Evolutionary conservation across 2,888 invertebrate species (phyloP), one percentile per base, ranked within the genome.

Genomic region (Tetropium fuscum): DNA sequence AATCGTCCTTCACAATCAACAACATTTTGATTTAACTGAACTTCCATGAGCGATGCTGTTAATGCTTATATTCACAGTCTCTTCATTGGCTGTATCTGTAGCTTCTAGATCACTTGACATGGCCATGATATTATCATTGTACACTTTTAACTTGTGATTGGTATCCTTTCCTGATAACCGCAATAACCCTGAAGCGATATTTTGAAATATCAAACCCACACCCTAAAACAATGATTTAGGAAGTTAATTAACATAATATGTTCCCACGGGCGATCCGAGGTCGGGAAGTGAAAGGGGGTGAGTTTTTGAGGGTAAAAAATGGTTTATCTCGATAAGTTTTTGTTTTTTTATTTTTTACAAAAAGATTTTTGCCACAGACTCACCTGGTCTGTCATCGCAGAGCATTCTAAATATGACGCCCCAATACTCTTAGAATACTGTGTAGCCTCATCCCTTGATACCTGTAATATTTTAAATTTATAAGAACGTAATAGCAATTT

Each of bases 391-490:
- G 88, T 86, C 63, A 92, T 82, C 0, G 94, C 95, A 0, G 95
- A 95, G 0, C 93, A 90, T 79, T 96, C 95, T 71, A 90, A 90
- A 82, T 94, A 95, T 6, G 84, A 83, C 1, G 94, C 95, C n/a
- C 92, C 92, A 53, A 96, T 93, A 3, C 88, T 87, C 4, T 85
- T 85, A 0, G 95, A 92, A 83, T 92, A 96, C 45, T 88, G 86
- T 49, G 85, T 80, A 0, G 92, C 95, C 73, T 94, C 94, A 18
- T 87, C 87, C 1, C 83, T 82, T 1, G 81, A 71, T 5, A 88
- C 86, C 78, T 79, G 51, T 45, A 43, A 40, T 60, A 34, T 20
- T 13, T 13, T 3, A 30, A 3, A n/a, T 8, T 11, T 30, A 11
- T 30, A 8, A n/a, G n/a, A n/a, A n/a, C n/a, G n/a, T n/a, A n/a